Conservation (phyloP, 2,797 vertebrate genomes). For the Tarsius wallacei region DNA sequence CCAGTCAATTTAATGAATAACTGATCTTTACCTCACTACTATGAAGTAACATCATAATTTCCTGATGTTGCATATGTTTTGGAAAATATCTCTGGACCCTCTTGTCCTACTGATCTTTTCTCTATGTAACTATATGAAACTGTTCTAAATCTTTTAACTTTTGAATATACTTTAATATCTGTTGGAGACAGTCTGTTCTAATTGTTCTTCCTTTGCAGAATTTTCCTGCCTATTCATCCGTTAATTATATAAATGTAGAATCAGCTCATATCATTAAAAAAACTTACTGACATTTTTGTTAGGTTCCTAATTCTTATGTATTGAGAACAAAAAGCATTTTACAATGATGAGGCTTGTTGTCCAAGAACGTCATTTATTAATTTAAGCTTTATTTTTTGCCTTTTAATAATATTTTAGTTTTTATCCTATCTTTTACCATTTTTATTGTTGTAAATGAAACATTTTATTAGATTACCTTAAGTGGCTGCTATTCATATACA, state of each 20-base stretch:
- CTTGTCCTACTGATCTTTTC: neutral
- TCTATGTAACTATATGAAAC: conserved; percentile 12
- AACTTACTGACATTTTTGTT: neutral
- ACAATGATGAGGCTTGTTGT: neutral
- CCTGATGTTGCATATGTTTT: neutral
- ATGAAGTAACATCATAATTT: neutral
- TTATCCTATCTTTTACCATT: neutral
- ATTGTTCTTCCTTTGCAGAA: conserved; percentile 24
- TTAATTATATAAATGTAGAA: neutral
- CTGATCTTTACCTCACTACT: neutral
- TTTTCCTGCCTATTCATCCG: neutral
- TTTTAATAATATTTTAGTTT: neutral
- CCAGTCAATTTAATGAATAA: conserved; percentile 20
- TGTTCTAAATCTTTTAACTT: neutral
- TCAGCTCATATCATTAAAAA: neutral
- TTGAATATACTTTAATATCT: conserved; percentile 22
- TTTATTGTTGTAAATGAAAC: neutral
- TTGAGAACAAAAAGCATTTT: neutral
- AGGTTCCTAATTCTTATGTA: neutral
- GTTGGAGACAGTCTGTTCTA: neutral
- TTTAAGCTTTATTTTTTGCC: neutral
- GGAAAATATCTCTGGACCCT: neutral
- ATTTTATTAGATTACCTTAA: conserved; percentile 19
- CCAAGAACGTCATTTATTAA: neutral
- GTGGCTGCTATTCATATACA: neutral